These are phyloP conservation scores for Enoplosus armatus DNA, from an alignment of 2,797 vertebrate genomes.

Conservation along the genomic window DNA sequence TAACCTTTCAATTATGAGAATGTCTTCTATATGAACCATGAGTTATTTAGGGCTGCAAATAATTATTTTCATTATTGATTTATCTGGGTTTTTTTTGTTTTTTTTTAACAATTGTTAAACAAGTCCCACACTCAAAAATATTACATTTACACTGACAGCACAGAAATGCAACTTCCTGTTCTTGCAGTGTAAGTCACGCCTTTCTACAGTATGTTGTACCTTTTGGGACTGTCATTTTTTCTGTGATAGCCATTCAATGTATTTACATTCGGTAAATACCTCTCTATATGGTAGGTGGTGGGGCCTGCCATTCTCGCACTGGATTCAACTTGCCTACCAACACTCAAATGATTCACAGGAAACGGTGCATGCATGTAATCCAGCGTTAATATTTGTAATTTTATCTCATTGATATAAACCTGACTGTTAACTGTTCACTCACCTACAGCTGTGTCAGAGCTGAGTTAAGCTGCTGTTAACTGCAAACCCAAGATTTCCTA, in stretches of 20 bases:
- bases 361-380: not conserved
- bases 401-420: not conserved
- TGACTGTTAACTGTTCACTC: not conserved
- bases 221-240: not conserved
- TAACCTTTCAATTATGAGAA: not conserved
- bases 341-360: not conserved
- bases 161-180: not conserved
- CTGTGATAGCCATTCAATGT: not conserved
- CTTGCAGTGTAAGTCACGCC: not conserved
- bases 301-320: not conserved
- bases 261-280: not conserved
- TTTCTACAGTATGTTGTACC: not conserved
- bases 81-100: no score
- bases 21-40: not conserved
- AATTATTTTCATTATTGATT: not conserved
- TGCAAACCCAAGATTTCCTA: not conserved
- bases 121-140: not conserved
- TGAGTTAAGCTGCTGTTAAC: not conserved
- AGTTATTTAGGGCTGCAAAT: not conserved
- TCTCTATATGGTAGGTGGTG: not conserved
- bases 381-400: not conserved
- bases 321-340: not conserved
- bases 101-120: not conserved
- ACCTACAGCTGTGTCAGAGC: not conserved
- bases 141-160: not conserved